Evolutionary conservation across 2,797 vertebrate species (phyloP).

Genomic region (Synaphobranchus kaupii): DNA sequence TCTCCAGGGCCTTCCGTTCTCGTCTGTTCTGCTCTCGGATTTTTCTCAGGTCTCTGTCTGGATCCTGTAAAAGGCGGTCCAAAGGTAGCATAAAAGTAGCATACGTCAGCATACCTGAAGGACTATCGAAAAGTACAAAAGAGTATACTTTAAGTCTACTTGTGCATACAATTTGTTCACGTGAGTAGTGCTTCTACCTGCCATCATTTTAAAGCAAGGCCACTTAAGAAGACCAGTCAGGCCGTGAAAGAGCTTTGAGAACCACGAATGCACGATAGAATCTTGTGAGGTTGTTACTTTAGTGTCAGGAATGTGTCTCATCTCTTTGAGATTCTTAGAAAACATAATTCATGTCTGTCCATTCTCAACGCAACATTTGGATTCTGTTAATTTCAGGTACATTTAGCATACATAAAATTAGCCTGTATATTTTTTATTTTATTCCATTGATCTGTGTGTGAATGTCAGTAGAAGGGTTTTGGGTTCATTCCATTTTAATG

Average conservation of each 20-base stretch:
- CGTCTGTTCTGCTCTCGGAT: conserved; percentile 59
- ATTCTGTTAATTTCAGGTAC: background rate
- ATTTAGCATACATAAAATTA: background rate
- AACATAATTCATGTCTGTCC: background rate
- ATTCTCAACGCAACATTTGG: background rate
- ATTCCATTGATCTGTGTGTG: background rate
- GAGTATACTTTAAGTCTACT: too few species aligned
- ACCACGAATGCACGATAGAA: background rate
- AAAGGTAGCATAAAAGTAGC: background rate
- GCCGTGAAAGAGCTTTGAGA: background rate
- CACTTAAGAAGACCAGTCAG: background rate
- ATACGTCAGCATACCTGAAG: too few species aligned
- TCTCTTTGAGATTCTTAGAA: background rate
- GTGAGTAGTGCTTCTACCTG: too few species aligned
- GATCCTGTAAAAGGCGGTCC: conserved; percentile 60
- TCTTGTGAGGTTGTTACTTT: background rate
- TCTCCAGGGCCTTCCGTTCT: conserved; percentile 56
- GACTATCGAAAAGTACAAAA: too few species aligned
- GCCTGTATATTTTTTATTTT: background rate
- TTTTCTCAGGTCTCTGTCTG: conserved; percentile 65
- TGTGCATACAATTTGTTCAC: too few species aligned
- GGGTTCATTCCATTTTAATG: background rate
- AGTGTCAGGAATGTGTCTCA: background rate
- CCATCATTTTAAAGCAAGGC: background rate
- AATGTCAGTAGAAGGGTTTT: background rate